phyloP scores from a whole-genome alignment of 2,113 vertebrate genomes.

The Erinaceus europaeus region DNA sequence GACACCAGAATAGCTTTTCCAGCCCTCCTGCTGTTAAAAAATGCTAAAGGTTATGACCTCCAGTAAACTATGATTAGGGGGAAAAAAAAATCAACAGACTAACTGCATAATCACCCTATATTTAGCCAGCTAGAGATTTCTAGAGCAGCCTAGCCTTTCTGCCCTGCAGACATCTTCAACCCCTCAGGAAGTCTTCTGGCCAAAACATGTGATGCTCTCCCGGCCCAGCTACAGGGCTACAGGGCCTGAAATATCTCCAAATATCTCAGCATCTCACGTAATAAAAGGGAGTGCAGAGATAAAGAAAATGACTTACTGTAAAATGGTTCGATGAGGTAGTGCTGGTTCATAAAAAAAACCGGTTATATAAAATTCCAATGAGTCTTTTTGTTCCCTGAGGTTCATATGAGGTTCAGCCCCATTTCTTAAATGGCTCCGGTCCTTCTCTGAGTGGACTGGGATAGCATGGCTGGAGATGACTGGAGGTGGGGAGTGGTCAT shows the following conservation, averaged over 20 bases:
- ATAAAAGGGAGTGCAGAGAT: conserved; percentile 23
- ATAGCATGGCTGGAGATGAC: too few species aligned
- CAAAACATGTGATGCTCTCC: neutral
- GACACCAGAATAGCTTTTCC: conserved; percentile 76
- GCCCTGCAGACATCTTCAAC: conserved; percentile 37
- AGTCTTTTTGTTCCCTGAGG: neutral
- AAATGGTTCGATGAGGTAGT: conserved; percentile 37
- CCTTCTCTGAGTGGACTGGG: neutral
- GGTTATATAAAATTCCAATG: conserved; percentile 35
- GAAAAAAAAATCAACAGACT: conserved; percentile 67
- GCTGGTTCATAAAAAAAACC: conserved; percentile 48
- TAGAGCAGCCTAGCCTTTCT: conserved; percentile 60
- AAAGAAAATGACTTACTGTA: conserved; percentile 36
- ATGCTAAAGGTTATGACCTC: conserved; percentile 74
- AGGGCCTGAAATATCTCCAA: neutral
- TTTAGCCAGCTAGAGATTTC: conserved; percentile 63
- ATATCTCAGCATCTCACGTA: conserved; percentile 11
- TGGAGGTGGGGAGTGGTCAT: neutral
- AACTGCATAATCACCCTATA: conserved; percentile 70
- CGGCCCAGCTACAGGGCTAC: conserved; percentile 31
- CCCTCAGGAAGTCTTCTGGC: conserved; percentile 33
- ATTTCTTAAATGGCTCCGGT: neutral
- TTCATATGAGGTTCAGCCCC: neutral
- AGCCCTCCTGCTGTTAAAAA: conserved; percentile 70
- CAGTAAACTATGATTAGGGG: conserved; percentile 76